A percentile compares a stretch with the other conserved stretches of the same genome.
Evolutionary conservation across 2,888 invertebrate species (phyloP).

Genomic region (Yponomeuta cagnagella): DNA sequence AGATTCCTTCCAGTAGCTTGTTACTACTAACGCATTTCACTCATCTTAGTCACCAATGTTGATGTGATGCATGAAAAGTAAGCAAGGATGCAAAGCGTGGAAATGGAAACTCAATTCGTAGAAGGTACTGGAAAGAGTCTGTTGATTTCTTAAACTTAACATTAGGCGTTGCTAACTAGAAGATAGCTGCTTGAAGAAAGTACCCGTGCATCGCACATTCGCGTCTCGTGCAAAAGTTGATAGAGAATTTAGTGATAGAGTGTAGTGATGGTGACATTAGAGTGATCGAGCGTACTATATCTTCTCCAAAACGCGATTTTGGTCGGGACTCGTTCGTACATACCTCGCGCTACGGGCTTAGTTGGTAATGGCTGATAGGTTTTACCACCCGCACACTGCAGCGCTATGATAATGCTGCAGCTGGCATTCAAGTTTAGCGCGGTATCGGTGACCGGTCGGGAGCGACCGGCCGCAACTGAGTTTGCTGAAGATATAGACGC

Average conservation of each 20-base stretch:
- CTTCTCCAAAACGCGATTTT: conserved; percentile 41
- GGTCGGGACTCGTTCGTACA: conserved; percentile 28
- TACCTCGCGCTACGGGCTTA: conserved; percentile 37
- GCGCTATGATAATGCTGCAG: conserved; percentile 29
- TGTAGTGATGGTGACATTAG: conserved; percentile 61
- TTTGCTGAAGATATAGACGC: conserved; percentile 65
- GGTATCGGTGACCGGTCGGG: conserved; percentile 18
- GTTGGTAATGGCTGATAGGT: conserved; percentile 21
- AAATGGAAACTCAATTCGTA: conserved; percentile 11
- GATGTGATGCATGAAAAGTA: not conserved
- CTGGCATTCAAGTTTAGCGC: conserved; percentile 33
- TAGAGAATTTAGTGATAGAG: conserved; percentile 60
- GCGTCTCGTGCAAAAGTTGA: conserved; percentile 72
- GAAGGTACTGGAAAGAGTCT: conserved; percentile 47
- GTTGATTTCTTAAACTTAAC: conserved; percentile 58
- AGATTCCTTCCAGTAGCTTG: conserved; percentile 56
- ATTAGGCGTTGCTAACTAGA: conserved; percentile 72
- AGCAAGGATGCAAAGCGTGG: not conserved
- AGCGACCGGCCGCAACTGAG: not conserved
- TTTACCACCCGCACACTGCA: conserved; percentile 31
- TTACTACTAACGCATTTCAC: not conserved
- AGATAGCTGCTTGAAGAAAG: conserved; percentile 74
- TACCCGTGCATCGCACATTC: conserved; percentile 74
- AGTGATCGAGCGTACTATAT: conserved; percentile 66
- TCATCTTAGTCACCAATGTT: not conserved